Percentiles rank a stretch among this genome's conserved stretches.
These are phyloP conservation scores for Sarcophaga peregrina DNA, from an alignment of 1,140 invertebrate species.

Conservation along the genomic window DNA sequence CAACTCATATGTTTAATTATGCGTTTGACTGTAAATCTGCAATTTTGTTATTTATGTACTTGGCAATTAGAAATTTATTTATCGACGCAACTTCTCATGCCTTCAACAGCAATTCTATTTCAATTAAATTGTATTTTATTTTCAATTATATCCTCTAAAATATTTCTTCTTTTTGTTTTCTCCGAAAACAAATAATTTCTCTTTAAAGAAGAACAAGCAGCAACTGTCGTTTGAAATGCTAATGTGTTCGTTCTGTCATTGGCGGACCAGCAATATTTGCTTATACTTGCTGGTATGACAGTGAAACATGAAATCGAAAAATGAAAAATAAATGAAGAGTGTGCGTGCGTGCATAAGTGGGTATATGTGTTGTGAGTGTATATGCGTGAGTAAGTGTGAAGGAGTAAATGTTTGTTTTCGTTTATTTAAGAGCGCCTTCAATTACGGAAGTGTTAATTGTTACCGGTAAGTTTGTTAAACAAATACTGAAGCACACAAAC, in stretches of 20 bases:
- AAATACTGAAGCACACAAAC: neutral
- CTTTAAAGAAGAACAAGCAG: slow-evolving; percentile 21
- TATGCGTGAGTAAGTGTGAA: neutral
- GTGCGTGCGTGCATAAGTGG: neutral
- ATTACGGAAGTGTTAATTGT: slow-evolving; percentile 40
- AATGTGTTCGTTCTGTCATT: slow-evolving; percentile 7
- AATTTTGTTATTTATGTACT: too few relatives aligned
- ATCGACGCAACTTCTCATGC: too few relatives aligned
- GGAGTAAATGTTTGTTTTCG: slow-evolving; percentile 1
- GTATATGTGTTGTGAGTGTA: neutral
- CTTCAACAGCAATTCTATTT: neutral
- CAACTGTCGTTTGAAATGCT: slow-evolving; percentile 31
- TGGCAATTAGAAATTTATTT: too few relatives aligned
- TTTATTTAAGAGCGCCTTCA: slow-evolving; percentile 31
- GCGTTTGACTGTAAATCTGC: too few relatives aligned
- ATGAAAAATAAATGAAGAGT: slow-evolving; percentile 28
- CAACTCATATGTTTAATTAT: too few relatives aligned
- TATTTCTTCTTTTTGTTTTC: too few relatives aligned
- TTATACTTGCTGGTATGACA: too few relatives aligned
- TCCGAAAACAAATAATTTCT: neutral
- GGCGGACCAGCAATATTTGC: neutral
- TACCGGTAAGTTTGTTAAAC: slow-evolving; percentile 14
- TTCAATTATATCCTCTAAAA: neutral
- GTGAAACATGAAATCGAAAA: neutral
- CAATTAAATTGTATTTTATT: slow-evolving; percentile 17